phyloP scores from a whole-genome alignment of 2,113 vertebrate genomes.

The Pholis gunnellus region DNA sequence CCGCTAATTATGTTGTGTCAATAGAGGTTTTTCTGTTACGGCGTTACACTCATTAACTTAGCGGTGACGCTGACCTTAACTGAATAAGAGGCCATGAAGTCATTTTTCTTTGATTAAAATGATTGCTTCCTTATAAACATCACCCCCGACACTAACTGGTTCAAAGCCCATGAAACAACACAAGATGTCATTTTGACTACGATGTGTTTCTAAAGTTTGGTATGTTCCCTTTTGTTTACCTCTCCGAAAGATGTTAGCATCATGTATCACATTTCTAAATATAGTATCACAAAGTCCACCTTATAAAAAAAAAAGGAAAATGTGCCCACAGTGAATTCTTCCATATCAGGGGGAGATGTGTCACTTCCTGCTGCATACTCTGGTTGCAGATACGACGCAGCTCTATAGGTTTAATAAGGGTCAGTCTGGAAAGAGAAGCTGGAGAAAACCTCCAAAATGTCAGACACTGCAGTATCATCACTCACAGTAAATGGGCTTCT shows the following conservation, averaged over 20 bases:
- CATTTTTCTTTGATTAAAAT: conserved; percentile 70
- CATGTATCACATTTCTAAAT: not conserved
- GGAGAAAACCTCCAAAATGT: conserved; percentile 72
- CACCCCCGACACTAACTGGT: conserved; percentile 10
- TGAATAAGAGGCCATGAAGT: conserved; percentile 72
- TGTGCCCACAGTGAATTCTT: not conserved
- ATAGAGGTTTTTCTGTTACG: conserved; percentile 72
- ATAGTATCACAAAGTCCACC: not conserved
- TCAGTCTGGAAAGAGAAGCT: conserved; percentile 59
- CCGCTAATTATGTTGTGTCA: conserved; percentile 78
- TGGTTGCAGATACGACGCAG: conserved; percentile 44
- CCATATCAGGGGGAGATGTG: not conserved
- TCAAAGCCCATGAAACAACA: conserved; percentile 36
- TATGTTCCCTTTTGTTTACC: not conserved
- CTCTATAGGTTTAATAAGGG: conserved; percentile 68
- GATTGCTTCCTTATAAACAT: conserved; percentile 53
- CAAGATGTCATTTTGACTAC: not conserved
- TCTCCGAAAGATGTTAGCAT: not conserved
- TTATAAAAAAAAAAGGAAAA: conserved; percentile 2
- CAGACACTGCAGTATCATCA: conserved; percentile 77
- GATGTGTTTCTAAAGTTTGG: not conserved
- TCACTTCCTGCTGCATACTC: conserved; percentile 30
- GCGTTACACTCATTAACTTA: conserved; percentile 78
- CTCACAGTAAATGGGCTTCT: conserved; percentile 71
- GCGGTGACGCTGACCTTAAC: conserved; percentile 78